Percentiles rank a stretch among this genome's conserved stretches.
Conservation (phyloP, 2,113 vertebrate species). For the Rostratula benghalensis region DNA sequence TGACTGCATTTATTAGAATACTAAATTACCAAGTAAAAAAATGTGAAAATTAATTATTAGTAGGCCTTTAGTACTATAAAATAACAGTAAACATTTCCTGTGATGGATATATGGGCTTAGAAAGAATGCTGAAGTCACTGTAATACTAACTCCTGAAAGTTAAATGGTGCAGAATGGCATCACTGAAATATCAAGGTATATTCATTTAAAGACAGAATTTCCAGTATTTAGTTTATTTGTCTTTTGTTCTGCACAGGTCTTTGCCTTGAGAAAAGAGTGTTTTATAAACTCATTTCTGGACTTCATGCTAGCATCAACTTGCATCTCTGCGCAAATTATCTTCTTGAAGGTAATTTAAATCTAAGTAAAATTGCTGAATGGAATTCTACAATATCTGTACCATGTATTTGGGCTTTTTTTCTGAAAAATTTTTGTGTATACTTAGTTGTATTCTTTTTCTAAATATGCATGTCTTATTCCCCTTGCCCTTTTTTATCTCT, state of each 20-base stretch:
- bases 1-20: neutral
- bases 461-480: neutral
- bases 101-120: neutral
- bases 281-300: constrained; percentile 95
- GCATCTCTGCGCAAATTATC: constrained; percentile 90
- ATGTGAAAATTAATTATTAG: neutral
- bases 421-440: neutral
- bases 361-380: neutral
- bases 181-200: neutral
- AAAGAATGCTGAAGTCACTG: neutral
- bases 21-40: neutral
- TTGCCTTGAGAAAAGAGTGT: constrained; percentile 96
- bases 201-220: neutral
- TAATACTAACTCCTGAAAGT: neutral
- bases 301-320: constrained; percentile 98
- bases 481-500: neutral
- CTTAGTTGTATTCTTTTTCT: neutral
- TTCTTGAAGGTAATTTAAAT: constrained; percentile 85
- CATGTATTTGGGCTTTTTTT: neutral
- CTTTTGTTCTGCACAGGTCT: constrained; percentile 77
- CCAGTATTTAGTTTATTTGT: neutral
- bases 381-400: neutral
- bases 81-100: neutral
- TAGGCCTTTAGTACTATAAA: neutral
- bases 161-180: neutral